These are phyloP conservation scores for Drosophila yooni DNA, from an alignment of 2,888 invertebrate genomes.

Conservation along the genomic window DNA sequence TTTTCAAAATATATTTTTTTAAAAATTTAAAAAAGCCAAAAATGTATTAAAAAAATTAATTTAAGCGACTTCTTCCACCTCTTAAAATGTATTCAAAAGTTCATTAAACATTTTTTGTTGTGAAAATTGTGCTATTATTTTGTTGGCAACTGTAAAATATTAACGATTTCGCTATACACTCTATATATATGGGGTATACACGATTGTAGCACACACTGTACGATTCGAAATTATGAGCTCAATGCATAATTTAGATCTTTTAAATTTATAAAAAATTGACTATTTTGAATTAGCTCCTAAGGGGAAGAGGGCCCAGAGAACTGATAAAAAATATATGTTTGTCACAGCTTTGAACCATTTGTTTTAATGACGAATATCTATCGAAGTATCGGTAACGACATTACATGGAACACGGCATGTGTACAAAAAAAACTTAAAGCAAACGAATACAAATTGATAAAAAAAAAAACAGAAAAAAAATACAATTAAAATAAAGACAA, in stretches of 20 bases:
- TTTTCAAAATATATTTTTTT: not conserved
- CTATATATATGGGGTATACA: not conserved
- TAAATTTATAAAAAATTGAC: not conserved
- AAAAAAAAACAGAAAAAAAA: not conserved
- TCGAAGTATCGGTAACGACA: not conserved
- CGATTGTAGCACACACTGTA: not conserved
- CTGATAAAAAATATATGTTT: conserved; percentile 7
- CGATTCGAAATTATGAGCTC: not conserved
- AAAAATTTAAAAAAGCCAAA: too few species aligned
- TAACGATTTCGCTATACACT: not conserved
- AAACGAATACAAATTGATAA: not conserved
- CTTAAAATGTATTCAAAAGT: not conserved
- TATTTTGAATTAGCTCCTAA: not conserved
- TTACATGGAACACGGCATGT: conserved; percentile 1
- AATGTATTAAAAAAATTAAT: not conserved
- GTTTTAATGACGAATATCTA: not conserved
- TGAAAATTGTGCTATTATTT: not conserved
- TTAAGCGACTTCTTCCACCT: not conserved
- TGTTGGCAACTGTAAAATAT: not conserved
- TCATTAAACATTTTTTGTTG: not conserved
- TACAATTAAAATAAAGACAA: not conserved
- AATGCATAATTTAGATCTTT: conserved; percentile 1
- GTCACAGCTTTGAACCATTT: conserved; percentile 9
- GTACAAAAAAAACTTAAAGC: not conserved
- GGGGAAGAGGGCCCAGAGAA: not conserved